phyloP scores from a whole-genome alignment of 2,888 invertebrate species.

The Lepetodrilus schrolli region DNA sequence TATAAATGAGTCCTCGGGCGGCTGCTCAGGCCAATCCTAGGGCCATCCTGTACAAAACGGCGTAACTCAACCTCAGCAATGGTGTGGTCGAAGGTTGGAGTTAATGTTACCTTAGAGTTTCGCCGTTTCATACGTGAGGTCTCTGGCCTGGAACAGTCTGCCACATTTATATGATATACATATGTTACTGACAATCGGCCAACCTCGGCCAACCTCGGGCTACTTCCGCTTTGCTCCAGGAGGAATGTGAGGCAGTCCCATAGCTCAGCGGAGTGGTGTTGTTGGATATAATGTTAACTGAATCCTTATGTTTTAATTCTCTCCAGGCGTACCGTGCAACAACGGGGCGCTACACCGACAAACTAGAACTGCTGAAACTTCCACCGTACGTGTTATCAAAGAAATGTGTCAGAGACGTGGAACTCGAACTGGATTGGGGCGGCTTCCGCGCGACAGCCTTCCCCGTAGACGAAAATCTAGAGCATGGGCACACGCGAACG shows the following conservation, averaged over 20 bases:
- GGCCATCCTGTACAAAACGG: too few relatives aligned
- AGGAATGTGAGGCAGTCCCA: neutral
- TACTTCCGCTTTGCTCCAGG: too few relatives aligned
- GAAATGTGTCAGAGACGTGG: constrained; percentile 46
- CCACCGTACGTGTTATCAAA: constrained; percentile 52
- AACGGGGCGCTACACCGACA: constrained; percentile 48
- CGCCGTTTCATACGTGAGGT: too few relatives aligned
- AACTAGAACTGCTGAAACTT: constrained; percentile 46
- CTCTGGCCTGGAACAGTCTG: too few relatives aligned
- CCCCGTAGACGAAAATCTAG: constrained; percentile 34
- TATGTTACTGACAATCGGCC: too few relatives aligned
- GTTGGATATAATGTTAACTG: neutral
- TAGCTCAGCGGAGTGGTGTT: neutral
- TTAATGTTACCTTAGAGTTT: too few relatives aligned
- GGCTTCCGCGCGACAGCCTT: constrained; percentile 49
- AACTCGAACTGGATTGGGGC: constrained; percentile 47
- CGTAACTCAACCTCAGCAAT: too few relatives aligned
- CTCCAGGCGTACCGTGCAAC: constrained; percentile 54
- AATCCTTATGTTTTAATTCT: neutral
- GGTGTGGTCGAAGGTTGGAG: too few relatives aligned
- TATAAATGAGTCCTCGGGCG: too few relatives aligned
- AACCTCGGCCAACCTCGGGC: too few relatives aligned
- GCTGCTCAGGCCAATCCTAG: too few relatives aligned
- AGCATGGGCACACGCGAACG: constrained; percentile 48
- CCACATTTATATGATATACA: too few relatives aligned